A percentile compares a stretch with the other conserved stretches of the same genome.
Evolutionary conservation across 2,113 vertebrate species (phyloP).

Genomic region (Marmota monax): DNA sequence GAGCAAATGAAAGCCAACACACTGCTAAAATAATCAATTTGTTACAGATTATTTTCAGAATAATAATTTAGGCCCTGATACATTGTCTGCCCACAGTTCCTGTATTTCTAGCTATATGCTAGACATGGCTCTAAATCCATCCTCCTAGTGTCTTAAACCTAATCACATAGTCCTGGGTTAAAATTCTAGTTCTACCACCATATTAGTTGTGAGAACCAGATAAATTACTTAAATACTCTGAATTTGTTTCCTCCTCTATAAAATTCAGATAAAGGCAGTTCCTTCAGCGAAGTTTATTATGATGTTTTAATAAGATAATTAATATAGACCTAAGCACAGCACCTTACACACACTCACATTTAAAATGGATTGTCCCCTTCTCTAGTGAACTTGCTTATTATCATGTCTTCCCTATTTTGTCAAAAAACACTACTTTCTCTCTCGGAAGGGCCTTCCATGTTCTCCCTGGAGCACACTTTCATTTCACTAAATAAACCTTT

Average conservation of each 20-base stretch:
- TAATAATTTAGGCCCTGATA: neutral
- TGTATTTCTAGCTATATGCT: neutral
- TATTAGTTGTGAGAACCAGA: neutral
- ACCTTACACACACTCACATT: neutral
- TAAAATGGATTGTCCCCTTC: neutral
- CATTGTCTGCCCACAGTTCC: neutral
- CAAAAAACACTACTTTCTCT: neutral
- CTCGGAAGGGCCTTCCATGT: too few species aligned
- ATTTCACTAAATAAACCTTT: too few species aligned
- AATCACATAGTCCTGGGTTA: neutral
- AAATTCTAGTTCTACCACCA: neutral
- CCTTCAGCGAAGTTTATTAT: neutral
- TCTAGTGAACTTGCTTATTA: neutral
- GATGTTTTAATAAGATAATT: neutral
- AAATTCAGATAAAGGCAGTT: neutral
- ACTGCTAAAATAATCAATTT: neutral
- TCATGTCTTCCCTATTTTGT: neutral
- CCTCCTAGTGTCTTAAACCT: neutral
- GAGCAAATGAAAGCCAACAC: neutral
- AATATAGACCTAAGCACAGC: neutral
- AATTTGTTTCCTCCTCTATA: neutral
- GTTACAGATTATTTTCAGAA: constrained; percentile 17
- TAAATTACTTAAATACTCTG: constrained; percentile 13
- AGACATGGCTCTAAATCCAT: neutral
- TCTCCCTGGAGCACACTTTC: too few species aligned